Evolutionary conservation across 2,888 invertebrate genomes (phyloP).

Genomic region (Steinernema hermaphroditum): DNA sequence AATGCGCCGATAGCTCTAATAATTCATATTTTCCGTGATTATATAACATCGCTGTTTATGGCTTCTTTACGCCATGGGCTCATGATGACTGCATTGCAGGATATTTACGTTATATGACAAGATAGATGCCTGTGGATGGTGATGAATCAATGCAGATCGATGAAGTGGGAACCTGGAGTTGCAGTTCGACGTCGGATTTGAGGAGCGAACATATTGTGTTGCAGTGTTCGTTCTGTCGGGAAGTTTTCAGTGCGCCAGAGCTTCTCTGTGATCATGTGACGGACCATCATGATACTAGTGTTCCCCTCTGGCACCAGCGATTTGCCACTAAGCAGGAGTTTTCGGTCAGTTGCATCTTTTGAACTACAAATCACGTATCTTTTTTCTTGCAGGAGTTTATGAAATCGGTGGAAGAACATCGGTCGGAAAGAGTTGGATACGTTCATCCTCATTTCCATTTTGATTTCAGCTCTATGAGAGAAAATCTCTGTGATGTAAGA

Average conservation of each 20-base stretch:
- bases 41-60: no score
- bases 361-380: background rate
- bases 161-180: background rate
- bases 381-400: background rate
- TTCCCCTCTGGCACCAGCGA: conserved; percentile 17
- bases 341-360: background rate
- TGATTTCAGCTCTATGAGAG: conserved; percentile 6
- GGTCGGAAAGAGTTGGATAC: background rate
- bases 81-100: no score
- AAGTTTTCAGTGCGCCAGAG: background rate
- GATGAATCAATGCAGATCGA: conserved; percentile 15
- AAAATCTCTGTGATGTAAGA: conserved; percentile 24
- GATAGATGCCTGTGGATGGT: background rate
- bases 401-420: conserved; percentile 6
- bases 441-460: conserved; percentile 4
- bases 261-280: background rate
- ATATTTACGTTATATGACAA: no score
- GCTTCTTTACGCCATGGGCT: no score
- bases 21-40: no score
- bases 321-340: conserved; percentile 4
- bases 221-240: background rate
- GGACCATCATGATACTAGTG: background rate
- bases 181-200: background rate
- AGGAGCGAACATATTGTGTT: background rate
- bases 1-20: no score